A percentile compares a stretch with the other conserved stretches of the same genome.
phyloP scores from a whole-genome alignment of 2,113 vertebrate genomes.

The Cepphus grylle region DNA sequence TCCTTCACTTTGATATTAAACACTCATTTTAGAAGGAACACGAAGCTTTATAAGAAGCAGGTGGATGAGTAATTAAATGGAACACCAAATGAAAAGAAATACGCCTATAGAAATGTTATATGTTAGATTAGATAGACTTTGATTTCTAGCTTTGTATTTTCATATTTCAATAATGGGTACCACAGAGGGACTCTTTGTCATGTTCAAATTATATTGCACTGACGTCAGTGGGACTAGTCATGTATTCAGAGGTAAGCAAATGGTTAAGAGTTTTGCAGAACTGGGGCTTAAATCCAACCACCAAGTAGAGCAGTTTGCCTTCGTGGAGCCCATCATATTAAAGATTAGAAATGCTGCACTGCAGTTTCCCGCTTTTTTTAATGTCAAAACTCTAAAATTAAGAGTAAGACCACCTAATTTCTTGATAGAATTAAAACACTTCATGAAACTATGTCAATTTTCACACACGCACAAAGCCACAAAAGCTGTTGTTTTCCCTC shows the following conservation, averaged over 20 bases:
- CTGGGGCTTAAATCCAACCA: not conserved
- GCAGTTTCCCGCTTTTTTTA: not conserved
- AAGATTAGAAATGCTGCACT: not conserved
- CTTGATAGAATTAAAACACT: not conserved
- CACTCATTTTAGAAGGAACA: not conserved
- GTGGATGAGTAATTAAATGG: not conserved
- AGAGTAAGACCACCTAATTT: not conserved
- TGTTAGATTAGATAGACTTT: not conserved
- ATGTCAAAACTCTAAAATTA: not conserved
- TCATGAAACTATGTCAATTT: not conserved
- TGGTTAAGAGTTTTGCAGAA: not conserved
- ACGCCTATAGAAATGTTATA: not conserved
- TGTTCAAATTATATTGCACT: not conserved
- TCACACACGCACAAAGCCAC: not conserved
- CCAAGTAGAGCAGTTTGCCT: not conserved
- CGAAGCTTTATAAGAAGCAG: not conserved
- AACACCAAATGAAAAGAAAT: not conserved
- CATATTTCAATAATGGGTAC: not conserved
- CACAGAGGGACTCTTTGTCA: not conserved
- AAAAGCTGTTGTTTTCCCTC: not conserved
- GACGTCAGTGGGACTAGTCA: not conserved
- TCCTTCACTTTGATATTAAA: not conserved
- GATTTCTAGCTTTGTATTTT: not conserved
- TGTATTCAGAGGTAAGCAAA: not conserved
- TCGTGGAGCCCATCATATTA: not conserved